Evolutionary conservation across 2,888 invertebrate genomes (phyloP), one percentile per base, ranked within the genome.

Genomic region (Drosophila pseudotalamancana): DNA sequence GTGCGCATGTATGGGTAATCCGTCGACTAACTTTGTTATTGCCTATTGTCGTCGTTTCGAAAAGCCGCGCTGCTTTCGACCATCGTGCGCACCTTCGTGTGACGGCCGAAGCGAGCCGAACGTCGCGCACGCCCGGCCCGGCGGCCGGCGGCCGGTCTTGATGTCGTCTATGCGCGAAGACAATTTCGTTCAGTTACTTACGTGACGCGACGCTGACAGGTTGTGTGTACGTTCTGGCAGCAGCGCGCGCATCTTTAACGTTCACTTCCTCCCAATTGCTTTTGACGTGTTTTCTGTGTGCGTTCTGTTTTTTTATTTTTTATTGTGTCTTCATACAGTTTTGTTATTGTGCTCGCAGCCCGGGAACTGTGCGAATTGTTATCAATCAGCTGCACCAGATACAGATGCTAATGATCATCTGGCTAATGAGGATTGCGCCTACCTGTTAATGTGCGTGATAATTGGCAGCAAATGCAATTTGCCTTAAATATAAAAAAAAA

Each of bases 171-270:
- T 14, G 25, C 29, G 43, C 61, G 46, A 31, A 53, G 54, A 49
- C 50, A 16, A 27, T 34, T 46, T 23, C 46, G 66, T 57, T 72
- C 46, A 77, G 77, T 75, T 77, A 62, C 77, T 77, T 69, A 69
- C 69, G 77, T 77, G 73, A 76, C 77, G 74, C 74, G 77, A 64
- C 54, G 55, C 66, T 51, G 42, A 48, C 61, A 70, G 70, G 75
- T 77, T 77, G 74, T 72, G 45, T 31, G 14, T 16, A 29, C 49
- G 40, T 49, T 34, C 34, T 5, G 29, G 8, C 19, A 29, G 16
- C 11, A 16, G 11, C 4, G 59, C 27, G 74, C 48, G 69, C 19
- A 32, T 40, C 35, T 46, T 21, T 29, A 27, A 34, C 45, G 66
- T 35, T 43, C 39, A n/a, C 5, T 25, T 27, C 18, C 12, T 14